phyloP scores from a whole-genome alignment of 2,113 vertebrate species.

The Nannobrachium achirus region DNA sequence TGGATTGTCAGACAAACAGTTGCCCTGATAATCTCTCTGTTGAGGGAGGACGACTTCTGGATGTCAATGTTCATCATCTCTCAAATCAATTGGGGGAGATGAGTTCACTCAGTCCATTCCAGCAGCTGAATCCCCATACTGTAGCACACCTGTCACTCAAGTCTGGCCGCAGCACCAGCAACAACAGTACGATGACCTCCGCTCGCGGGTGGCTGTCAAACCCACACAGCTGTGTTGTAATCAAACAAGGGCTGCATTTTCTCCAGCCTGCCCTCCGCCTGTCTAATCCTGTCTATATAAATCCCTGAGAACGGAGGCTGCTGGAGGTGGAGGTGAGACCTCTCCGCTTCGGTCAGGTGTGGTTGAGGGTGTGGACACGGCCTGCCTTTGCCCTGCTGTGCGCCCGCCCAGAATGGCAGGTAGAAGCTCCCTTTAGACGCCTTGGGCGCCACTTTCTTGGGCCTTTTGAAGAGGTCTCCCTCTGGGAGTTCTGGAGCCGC shows the following conservation, averaged over 20 bases:
- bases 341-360: slow-evolving; percentile 50
- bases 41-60: slow-evolving; percentile 10
- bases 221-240: slow-evolving; percentile 95
- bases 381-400: slow-evolving; percentile 79
- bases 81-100: slow-evolving; percentile 43
- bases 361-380: slow-evolving; percentile 41
- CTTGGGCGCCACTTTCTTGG: slow-evolving; percentile 80
- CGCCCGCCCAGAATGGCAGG: slow-evolving; percentile 80
- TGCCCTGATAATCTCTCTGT: slow-evolving; percentile 53
- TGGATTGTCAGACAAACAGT: slow-evolving; percentile 65
- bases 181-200: slow-evolving; percentile 18
- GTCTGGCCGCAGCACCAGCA: slow-evolving; percentile 36
- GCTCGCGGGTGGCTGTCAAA: slow-evolving; percentile 75
- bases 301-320: slow-evolving; percentile 70
- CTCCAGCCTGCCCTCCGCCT: slow-evolving; percentile 66
- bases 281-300: slow-evolving; percentile 64
- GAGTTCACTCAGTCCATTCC: slow-evolving; percentile 28
- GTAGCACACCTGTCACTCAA: slow-evolving; percentile 57
- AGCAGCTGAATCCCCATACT: slow-evolving; percentile 31
- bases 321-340: slow-evolving; percentile 34
- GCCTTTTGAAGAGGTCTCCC: slow-evolving; percentile 83
- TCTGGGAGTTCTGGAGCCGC: slow-evolving; percentile 77
- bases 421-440: slow-evolving; percentile 87
- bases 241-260: slow-evolving; percentile 86
- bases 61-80: slow-evolving; percentile 41